Percentiles rank a stretch among this genome's conserved stretches.
Evolutionary conservation across 2,888 invertebrate species (phyloP).

Genomic region (Epinotia bilunana): DNA sequence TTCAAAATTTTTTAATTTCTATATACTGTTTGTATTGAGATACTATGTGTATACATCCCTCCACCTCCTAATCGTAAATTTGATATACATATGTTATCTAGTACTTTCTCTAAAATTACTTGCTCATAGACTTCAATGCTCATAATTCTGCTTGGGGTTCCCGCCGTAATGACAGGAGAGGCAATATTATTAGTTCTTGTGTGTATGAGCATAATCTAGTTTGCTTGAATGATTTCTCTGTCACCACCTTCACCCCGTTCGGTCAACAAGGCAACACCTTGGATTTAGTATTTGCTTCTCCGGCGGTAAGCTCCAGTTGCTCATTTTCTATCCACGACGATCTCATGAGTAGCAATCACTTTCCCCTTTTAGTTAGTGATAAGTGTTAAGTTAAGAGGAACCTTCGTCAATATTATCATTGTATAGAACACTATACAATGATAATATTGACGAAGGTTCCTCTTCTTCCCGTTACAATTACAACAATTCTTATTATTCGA

Average conservation of each 20-base stretch:
- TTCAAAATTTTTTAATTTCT: conserved; percentile 11
- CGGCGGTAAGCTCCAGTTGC: conserved; percentile 1
- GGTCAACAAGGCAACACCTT: conserved; percentile 12
- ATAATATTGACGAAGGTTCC: no score
- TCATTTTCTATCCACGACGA: not conserved
- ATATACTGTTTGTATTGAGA: not conserved
- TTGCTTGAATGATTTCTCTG: conserved; percentile 13
- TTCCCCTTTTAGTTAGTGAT: not conserved
- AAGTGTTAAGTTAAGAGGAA: no score
- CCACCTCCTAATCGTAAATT: conserved; percentile 14
- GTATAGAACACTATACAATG: no score
- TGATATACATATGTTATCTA: not conserved
- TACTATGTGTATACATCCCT: conserved; percentile 9
- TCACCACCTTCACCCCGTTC: conserved; percentile 5
- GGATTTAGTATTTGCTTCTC: conserved; percentile 11
- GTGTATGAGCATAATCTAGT: not conserved
- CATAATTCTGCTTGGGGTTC: conserved; percentile 9
- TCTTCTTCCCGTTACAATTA: no score
- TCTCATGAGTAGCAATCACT: conserved; percentile 10
- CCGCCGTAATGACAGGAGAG: conserved; percentile 5
- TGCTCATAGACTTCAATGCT: conserved; percentile 19
- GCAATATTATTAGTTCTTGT: conserved; percentile 15
- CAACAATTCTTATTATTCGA: not conserved
- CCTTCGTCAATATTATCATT: no score
- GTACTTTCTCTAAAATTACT: not conserved